A percentile compares a stretch with the other conserved stretches of the same genome.
These are phyloP conservation scores for Mythimna loreyi DNA, from an alignment of 2,888 invertebrate species.

Conservation along the genomic window DNA sequence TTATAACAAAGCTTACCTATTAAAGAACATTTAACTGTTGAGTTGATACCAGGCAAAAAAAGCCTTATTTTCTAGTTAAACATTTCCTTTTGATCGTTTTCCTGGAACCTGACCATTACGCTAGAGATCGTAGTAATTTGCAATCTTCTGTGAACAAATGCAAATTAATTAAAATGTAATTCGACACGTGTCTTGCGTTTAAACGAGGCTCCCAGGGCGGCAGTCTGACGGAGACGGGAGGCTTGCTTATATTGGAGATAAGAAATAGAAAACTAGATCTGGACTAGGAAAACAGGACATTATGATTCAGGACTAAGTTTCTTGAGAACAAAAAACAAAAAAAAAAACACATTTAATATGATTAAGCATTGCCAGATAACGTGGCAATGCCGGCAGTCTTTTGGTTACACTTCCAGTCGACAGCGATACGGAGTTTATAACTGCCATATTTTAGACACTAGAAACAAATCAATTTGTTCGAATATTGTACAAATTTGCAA, in stretches of 20 bases:
- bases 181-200: constrained; percentile 59
- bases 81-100: constrained; percentile 24
- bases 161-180: constrained; percentile 63
- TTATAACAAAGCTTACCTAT: neutral
- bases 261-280: neutral
- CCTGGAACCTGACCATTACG: constrained; percentile 43
- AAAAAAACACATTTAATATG: no score
- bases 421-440: no score
- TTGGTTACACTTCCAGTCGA: no score
- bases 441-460: no score
- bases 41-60: neutral
- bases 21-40: neutral
- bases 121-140: constrained; percentile 51
- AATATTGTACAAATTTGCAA: no score
- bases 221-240: constrained; percentile 20
- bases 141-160: constrained; percentile 57
- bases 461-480: no score
- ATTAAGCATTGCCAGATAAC: no score
- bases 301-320: neutral
- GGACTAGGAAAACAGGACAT: no score
- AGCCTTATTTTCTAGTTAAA: neutral
- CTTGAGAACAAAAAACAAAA: no score
- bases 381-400: no score
- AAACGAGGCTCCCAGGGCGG: constrained; percentile 47
- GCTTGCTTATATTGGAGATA: constrained; percentile 1